Conservation (phyloP, 30 jellyfish, hydroid and myxozoan species). For the Phacellophora camtschatica region DNA sequence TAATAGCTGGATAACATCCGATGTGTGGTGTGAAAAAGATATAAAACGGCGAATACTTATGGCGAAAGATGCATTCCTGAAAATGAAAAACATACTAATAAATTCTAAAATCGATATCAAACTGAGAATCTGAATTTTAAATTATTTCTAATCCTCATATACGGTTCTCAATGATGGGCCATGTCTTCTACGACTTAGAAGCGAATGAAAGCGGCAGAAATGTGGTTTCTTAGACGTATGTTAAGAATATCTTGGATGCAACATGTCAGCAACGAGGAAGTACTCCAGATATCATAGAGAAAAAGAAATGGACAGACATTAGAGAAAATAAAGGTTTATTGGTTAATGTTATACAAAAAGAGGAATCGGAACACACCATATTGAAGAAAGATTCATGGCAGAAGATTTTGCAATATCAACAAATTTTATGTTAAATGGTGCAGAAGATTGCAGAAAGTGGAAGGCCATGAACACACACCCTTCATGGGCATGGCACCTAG, state of each 20-base stretch:
- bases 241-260: not conserved
- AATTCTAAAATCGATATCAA: not conserved
- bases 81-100: not conserved
- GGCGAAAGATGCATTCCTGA: not conserved
- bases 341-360: not conserved
- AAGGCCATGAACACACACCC: conserved; percentile 20
- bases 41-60: not conserved
- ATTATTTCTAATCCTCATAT: not conserved
- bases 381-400: not conserved
- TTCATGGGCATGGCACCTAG: conserved; percentile 1
- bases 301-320: conserved; percentile 27
- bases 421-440: not conserved
- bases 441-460: conserved; percentile 14
- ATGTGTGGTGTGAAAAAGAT: not conserved
- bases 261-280: conserved; percentile 27
- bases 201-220: not conserved
- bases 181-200: not conserved
- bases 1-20: not conserved
- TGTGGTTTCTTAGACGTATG: not conserved
- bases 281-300: conserved; percentile 8
- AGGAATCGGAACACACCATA: not conserved
- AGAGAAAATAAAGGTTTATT: not conserved
- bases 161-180: not conserved
- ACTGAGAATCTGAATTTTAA: not conserved
- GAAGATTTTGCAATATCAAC: conserved; percentile 7